Evolutionary conservation across 2,888 invertebrate genomes (phyloP), one percentile per base, ranked within the genome.

Genomic region (Spicauda simplicius): DNA sequence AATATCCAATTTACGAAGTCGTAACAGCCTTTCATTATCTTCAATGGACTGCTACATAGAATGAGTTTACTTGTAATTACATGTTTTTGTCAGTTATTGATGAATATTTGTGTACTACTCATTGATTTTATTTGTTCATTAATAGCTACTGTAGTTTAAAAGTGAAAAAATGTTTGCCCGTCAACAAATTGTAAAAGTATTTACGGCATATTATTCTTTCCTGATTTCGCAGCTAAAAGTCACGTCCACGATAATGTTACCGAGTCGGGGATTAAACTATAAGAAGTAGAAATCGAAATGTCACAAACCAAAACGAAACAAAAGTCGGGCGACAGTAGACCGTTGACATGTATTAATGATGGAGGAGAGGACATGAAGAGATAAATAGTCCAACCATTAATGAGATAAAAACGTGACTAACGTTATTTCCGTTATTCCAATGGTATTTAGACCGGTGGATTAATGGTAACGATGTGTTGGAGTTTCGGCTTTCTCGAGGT

Each of bases 401-500:
- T 88, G 87, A 89, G 85, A 89, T 87, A 88, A 88, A 88, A 88
- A 89, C 86, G 86, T 88, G 87, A 85, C 84, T 75, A 74, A 74
- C 74, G 77, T 73, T 77, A 77, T 80, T 80, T 81, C 82, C 80
- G 80, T 81, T 83, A 81, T 76, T 74, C 73, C 74, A 73, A 73
- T 77, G 81, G 85, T 79, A 82, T 85, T 84, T 78, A 78, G 79
- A 77, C 74, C 76, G 69, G 10, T 71, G 71, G 73, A 69, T 70
- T 72, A 72, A 74, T 74, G 63, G 71, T 72, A 68, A 63, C 67
- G 68, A 64, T 70, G 57, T 61, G 60, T 57, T 56, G 56, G 57
- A 54, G 64, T 25, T 66, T 57, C 67, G 41, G 61, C 48, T 60
- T 54, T 50, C 50, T 50, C 30, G 52, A 57, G 53, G 58, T 63